Evolutionary conservation across 2,797 vertebrate genomes (phyloP), one percentile per base, ranked within the genome.

Genomic region (Phataginus tetradactyla): DNA sequence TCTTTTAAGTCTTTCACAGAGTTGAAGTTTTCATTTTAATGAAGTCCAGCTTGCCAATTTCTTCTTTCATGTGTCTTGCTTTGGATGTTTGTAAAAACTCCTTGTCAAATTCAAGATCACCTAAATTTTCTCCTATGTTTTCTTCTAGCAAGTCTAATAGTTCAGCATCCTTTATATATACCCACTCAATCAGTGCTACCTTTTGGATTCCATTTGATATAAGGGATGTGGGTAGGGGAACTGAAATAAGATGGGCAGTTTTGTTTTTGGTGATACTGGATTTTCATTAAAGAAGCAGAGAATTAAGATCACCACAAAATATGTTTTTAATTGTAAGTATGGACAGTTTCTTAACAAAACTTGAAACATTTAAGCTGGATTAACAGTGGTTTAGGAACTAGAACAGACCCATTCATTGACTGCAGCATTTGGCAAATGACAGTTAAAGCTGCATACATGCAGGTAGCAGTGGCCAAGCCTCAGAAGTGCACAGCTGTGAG

Each of bases 251-350:
- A 63, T 39, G 45, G 15, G 29, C 1, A 7, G 10, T 59, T 66
- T 75, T 90, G 20, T 87, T 83, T 45, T 77, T 83, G 25, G 45
- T 69, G 86, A 75, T 83, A 83, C 15, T n/a, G 17, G 23, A 49
- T 95, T 85, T 84, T 84, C 25, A 66, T 39, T 79, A 85, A 59
- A 25, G 32, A 80, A 86, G 23, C 20, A 37, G 79, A 92, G 61
- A 96, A 75, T 80, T 93, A 90, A 68, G 51, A 25, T 84, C 69
- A 84, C 5, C 42, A 86, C 86, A 68, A 78, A 68, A 81, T 80
- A 12, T 2, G 64, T 49, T 49, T 32, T 42, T 75, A 42, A 77
- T 94, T 86, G 29, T 72, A 86, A 45, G 34, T 83, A 13, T 78
- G 63, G 29, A 45, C 34, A 66, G 20, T 32, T 63, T 15, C 87